Base-by-base conservation (phyloP, 2,888 invertebrate genomes). In the Drosophila ustulata region DNA sequence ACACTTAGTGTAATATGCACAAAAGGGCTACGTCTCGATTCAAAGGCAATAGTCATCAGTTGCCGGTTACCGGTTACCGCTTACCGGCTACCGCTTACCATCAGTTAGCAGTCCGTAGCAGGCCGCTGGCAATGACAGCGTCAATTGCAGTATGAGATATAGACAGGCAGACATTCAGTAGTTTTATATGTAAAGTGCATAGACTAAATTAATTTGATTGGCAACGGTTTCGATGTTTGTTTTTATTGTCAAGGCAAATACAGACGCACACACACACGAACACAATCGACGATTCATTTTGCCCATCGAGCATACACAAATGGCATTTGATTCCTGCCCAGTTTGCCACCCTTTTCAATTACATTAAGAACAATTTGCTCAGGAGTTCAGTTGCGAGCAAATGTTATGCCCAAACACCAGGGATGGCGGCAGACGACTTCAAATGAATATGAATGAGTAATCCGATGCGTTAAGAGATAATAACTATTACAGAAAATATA, bases 171-270 rank as follows among this genome's bases (percentile, higher is more conserved):
- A 34, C 34, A 11, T 37, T 37, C 37, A 37, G 37, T 37, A 37
- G 37, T 37, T n/a, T 32, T 8, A 1, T 32, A 53, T 34, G 37
- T 45, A n/a, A 67, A 71, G 63, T 80, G 73, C 78, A 80, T 74
- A 77, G 71, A 79, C 57, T 67, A 71, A 78, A 78, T 80, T 80
- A 80, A 80, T 80, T 80, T 80, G 81, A 80, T 79, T 81, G 71
- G 49, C 61, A 57, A 53, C 66, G 71, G 51, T 69, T 41, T 41
- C 61, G 45, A 34, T 65, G 34, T 74, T 70, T 65, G 62, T 78
- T 49, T 47, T 63, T 52, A 50, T 46, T 62, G 46, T 41, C 32
- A 34, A 37, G 32, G 59, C 63, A 67, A 74, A 74, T 69, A 74
- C 68, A 32, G 3, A 32, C 32, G 9, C 9, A 32, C 32, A 32